Base-by-base conservation (phyloP, 2,797 vertebrate genomes). In the Allobates femoralis region DNA sequence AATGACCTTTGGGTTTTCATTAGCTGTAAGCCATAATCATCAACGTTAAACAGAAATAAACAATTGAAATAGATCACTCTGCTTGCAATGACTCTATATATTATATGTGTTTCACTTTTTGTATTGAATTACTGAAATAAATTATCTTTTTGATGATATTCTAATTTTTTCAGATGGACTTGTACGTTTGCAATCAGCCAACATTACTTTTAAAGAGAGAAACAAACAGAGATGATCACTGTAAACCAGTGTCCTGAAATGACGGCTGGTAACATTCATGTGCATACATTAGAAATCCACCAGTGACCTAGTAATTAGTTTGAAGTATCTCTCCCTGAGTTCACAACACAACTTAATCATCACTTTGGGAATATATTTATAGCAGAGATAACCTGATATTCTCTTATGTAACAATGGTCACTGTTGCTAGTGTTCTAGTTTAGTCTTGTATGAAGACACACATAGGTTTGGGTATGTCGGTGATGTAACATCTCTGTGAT, bases 201-300 rank as follows among this genome's bases (percentile, higher is more conserved):
- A 62, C 30, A 60, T 60, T 12, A n/a, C 30, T 37, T 23, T 12
- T 11, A 56, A 26, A 62, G 14, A 26, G 58, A n/a, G 60, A 41
- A 79, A 58, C 30, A 56, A 60, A n/a, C 55, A 37, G 51, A 15
- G 18, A 58, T 26, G 77, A 79, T 62, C 14, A 10, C 30, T 62
- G 55, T 60, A 60, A 60, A 62, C 53, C 10, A 56, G 21, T 3
- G 32, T 41, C 18, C n/a, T n/a, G 14, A 15, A 23, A 32, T 62
- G 21, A 41, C 30, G 5, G 76, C 19, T n/a, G 51, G n/a, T 46
- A 79, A 79, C 37, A 62, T 34, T 56, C 55, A 41, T 26, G 30
- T 79, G 32, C 21, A 79, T 79, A 79, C 23, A 79, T 26, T 37
- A 62, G 77, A n/a, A 37, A 46, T 79, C n/a, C 77, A 79, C 77